Evolutionary conservation across 2,888 invertebrate genomes (phyloP).

Genomic region (Ectemnius lituratus): DNA sequence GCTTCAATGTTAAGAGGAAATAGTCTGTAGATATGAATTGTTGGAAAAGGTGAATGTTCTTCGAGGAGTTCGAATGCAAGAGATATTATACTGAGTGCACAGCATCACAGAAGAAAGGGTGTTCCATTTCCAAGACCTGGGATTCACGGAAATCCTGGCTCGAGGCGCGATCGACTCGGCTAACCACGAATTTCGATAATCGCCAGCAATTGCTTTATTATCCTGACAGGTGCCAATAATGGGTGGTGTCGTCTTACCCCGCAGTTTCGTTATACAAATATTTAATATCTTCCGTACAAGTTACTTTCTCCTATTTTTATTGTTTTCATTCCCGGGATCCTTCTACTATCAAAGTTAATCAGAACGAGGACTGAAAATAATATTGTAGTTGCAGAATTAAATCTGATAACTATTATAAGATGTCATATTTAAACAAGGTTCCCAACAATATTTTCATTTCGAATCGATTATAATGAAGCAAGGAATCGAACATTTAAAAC

Average conservation of each 20-base stretch:
- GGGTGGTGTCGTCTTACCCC: constrained; percentile 40
- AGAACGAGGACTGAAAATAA: too few species aligned
- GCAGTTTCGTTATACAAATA: constrained; percentile 67
- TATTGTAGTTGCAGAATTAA: too few species aligned
- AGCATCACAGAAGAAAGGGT: background rate
- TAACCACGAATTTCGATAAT: constrained; percentile 68
- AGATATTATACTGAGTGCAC: background rate
- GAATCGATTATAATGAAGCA: too few species aligned
- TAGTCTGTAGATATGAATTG: background rate
- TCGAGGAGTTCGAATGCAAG: constrained; percentile 20
- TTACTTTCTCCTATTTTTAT: too few species aligned
- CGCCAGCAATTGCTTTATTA: constrained; percentile 70
- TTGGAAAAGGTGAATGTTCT: constrained; percentile 1
- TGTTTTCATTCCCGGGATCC: too few species aligned
- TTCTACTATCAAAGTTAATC: too few species aligned
- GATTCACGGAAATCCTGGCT: constrained; percentile 50
- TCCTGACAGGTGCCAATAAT: constrained; percentile 69
- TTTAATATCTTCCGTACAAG: constrained; percentile 34
- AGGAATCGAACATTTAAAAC: too few species aligned
- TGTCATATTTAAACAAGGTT: too few species aligned
- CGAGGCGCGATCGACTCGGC: constrained; percentile 19
- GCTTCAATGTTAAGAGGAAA: background rate
- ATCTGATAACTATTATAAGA: too few species aligned
- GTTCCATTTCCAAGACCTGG: constrained; percentile 33
- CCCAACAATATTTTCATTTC: too few species aligned